Percentiles rank a stretch among this genome's conserved stretches.
These are phyloP conservation scores for Drosophila dives DNA, from an alignment of 2,888 invertebrate species.

Conservation along the genomic window DNA sequence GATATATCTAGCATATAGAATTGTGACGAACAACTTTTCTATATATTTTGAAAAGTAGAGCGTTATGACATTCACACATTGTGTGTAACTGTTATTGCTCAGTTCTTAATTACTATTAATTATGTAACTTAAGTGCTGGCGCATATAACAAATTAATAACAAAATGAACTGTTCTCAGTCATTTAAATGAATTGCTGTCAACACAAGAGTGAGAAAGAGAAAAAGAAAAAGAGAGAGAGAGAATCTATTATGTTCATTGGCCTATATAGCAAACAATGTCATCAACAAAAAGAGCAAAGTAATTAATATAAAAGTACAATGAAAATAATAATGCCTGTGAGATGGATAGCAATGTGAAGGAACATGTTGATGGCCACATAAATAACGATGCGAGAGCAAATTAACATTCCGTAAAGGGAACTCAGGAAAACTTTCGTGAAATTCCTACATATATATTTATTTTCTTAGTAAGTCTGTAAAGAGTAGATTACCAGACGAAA, in stretches of 20 bases:
- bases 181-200: constrained; percentile 33
- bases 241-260: constrained; percentile 37
- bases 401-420: constrained; percentile 24
- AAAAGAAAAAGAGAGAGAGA: not conserved
- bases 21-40: constrained; percentile 10
- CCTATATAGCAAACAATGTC: constrained; percentile 48
- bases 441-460: not conserved
- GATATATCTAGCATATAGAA: constrained; percentile 12
- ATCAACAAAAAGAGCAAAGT: constrained; percentile 34
- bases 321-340: constrained; percentile 22
- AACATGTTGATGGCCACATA: constrained; percentile 17
- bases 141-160: constrained; percentile 55
- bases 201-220: not conserved
- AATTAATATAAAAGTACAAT: constrained; percentile 35
- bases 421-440: constrained; percentile 10
- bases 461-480: not conserved
- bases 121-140: constrained; percentile 44
- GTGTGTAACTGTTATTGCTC: constrained; percentile 17
- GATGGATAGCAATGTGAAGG: constrained; percentile 17
- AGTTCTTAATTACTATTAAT: constrained; percentile 55
- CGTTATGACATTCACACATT: constrained; percentile 45
- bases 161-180: constrained; percentile 29
- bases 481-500: not conserved
- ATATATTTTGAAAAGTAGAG: constrained; percentile 5
- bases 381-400: constrained; percentile 20